phyloP scores from a whole-genome alignment of 2,113 vertebrate species.

The Nothocercus nigrocapillus region DNA sequence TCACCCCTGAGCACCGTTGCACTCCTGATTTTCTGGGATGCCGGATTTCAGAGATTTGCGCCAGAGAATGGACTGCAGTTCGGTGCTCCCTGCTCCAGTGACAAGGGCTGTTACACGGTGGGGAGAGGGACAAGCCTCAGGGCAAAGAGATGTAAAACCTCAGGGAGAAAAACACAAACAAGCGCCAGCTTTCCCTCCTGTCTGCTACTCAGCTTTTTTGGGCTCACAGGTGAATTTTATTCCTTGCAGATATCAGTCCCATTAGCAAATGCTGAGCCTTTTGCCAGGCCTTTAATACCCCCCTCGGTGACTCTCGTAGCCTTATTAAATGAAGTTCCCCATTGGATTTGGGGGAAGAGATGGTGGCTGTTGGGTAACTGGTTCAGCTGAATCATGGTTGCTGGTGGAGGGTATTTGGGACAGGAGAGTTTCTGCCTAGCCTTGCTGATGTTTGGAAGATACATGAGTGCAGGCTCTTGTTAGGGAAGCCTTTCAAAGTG shows the following conservation, averaged over 20 bases:
- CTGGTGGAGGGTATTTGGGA: neutral
- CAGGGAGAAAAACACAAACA: neutral
- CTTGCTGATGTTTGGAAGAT: neutral
- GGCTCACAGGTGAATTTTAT: neutral
- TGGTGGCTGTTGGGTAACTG: neutral
- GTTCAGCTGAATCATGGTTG: neutral
- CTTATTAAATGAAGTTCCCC: neutral
- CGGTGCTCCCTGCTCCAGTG: neutral
- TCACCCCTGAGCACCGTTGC: accelerated
- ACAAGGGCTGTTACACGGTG: neutral
- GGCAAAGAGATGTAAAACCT: neutral
- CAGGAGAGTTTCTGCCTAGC: neutral
- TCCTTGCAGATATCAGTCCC: neutral
- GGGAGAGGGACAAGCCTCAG: neutral
- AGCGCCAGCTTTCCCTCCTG: accelerated
- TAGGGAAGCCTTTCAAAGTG: neutral
- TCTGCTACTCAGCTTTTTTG: neutral
- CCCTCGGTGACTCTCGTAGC: neutral
- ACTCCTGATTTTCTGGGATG: neutral
- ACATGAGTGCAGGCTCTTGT: neutral
- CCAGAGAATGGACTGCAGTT: neutral
- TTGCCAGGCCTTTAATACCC: neutral
- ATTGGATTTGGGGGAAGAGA: neutral
- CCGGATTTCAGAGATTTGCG: neutral
- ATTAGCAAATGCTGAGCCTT: neutral